Evolutionary conservation across 1,140 invertebrate genomes (phyloP).

Genomic region (Saccostrea echinata): DNA sequence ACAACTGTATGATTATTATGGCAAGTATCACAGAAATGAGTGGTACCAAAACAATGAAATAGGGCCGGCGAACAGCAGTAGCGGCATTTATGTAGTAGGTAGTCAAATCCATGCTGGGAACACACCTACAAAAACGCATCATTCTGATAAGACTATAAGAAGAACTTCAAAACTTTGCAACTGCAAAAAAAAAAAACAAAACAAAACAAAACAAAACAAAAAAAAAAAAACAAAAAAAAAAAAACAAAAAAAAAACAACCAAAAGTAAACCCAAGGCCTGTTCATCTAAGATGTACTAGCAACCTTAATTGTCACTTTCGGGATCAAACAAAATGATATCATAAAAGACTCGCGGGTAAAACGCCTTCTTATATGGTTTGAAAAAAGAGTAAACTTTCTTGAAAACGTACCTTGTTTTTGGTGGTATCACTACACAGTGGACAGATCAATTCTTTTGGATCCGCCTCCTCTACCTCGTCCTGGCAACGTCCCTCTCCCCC

Average conservation of each 20-base stretch:
- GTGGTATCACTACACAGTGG: constrained; percentile 90
- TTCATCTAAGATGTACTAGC: no score
- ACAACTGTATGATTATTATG: constrained; percentile 44
- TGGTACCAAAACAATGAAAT: constrained; percentile 60
- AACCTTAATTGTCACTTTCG: no score
- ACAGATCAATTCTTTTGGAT: constrained; percentile 96
- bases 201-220: no score
- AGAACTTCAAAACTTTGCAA: no score
- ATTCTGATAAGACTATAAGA: no score
- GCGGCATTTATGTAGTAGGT: constrained; percentile 60
- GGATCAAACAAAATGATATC: no score
- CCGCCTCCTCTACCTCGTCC: constrained; percentile 86
- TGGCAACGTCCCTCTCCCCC: constrained; percentile 98
- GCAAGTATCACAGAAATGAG: constrained; percentile 61
- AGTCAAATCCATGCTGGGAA: constrained; percentile 55
- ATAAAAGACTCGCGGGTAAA: not conserved
- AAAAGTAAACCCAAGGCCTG: no score
- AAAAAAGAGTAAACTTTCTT: not conserved
- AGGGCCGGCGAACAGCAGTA: constrained; percentile 60
- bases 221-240: no score
- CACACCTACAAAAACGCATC: constrained; percentile 41
- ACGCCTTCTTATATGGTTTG: not conserved
- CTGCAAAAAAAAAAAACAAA: no score
- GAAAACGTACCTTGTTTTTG: not conserved
- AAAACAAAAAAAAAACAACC: no score